phyloP scores from a whole-genome alignment of 2,797 vertebrate genomes.

The Tapera naevia region DNA sequence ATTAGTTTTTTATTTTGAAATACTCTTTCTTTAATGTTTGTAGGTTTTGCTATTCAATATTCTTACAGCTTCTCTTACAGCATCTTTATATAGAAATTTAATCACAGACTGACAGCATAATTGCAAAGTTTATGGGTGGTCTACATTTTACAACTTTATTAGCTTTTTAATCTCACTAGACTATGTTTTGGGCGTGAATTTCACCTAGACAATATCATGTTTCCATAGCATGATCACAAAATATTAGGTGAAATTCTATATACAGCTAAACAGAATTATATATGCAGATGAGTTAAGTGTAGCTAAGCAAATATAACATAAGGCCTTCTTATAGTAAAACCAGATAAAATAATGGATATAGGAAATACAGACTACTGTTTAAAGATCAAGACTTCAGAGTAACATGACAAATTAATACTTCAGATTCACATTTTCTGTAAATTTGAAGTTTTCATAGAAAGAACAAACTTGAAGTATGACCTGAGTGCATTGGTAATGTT shows the following conservation, averaged over 20 bases:
- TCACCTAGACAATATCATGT: background rate
- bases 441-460: background rate
- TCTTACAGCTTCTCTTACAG: background rate
- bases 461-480: background rate
- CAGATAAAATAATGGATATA: background rate
- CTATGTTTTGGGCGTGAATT: background rate
- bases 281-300: background rate
- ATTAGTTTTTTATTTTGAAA: background rate
- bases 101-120: slow-evolving; percentile 17
- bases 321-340: background rate
- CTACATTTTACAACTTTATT: slow-evolving; percentile 19
- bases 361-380: background rate
- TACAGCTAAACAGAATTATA: background rate
- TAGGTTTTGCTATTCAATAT: background rate
- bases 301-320: background rate
- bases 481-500: background rate
- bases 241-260: background rate
- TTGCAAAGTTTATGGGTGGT: slow-evolving; percentile 5
- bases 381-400: background rate
- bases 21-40: background rate
- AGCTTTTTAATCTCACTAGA: background rate
- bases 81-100: slow-evolving; percentile 42
- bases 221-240: background rate
- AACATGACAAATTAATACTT: background rate
- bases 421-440: background rate